Evolutionary conservation across 2,888 invertebrate species (phyloP).

Genomic region (Phaonia tiefii): DNA sequence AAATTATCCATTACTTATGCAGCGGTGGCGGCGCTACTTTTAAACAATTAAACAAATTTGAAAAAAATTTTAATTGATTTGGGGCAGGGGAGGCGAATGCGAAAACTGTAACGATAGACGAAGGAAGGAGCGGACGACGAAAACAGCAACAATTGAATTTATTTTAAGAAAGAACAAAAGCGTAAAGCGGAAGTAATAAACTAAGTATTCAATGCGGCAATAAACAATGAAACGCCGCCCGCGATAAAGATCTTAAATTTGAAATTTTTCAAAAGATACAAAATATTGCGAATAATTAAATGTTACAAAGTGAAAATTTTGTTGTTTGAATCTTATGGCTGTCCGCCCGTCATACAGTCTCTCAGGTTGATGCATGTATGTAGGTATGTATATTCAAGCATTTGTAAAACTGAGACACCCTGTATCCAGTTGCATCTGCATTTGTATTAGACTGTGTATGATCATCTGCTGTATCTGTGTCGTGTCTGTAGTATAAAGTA

Average conservation of each 20-base stretch:
- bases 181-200: slow-evolving; percentile 59
- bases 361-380: not conserved
- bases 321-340: not conserved
- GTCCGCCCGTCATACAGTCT: not conserved
- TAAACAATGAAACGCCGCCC: slow-evolving; percentile 43
- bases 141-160: slow-evolving; percentile 51
- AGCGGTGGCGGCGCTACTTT: slow-evolving; percentile 64
- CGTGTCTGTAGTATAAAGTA: slow-evolving; percentile 31
- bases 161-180: slow-evolving; percentile 41
- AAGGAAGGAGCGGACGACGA: not conserved
- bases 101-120: slow-evolving; percentile 4
- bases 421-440: not conserved
- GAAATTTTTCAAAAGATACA: slow-evolving; percentile 22
- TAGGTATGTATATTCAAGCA: not conserved
- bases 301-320: slow-evolving; percentile 8
- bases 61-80: slow-evolving; percentile 65
- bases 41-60: slow-evolving; percentile 63
- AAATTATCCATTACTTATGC: slow-evolving; percentile 57
- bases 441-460: too few species aligned
- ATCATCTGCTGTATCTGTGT: not conserved
- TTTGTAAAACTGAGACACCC: slow-evolving; percentile 19
- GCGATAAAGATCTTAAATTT: slow-evolving; percentile 36
- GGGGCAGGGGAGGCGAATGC: slow-evolving; percentile 39
- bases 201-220: slow-evolving; percentile 59
- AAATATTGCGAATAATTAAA: slow-evolving; percentile 35